Percentiles rank a stretch among this genome's conserved stretches.
Conservation (phyloP, 2,113 vertebrate genomes). For the Nibea coibor region DNA sequence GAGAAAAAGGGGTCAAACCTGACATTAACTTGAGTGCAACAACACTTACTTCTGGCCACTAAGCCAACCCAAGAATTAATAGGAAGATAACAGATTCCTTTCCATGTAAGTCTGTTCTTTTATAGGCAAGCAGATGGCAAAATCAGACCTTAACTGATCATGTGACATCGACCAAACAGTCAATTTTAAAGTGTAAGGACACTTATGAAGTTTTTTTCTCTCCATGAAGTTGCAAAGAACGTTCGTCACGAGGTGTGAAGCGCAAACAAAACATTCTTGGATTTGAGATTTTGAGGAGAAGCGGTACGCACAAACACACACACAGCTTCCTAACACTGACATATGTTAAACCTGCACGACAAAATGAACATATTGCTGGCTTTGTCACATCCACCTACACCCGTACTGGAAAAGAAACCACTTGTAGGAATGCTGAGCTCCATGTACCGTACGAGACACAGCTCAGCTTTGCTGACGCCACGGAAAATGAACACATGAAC, state of each 20-base stretch:
- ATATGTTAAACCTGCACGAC: slow-evolving; percentile 44
- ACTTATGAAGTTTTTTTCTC: slow-evolving; percentile 3
- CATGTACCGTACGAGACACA: no score
- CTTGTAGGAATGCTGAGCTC: slow-evolving; percentile 16
- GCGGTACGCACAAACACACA: background rate
- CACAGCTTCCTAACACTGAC: slow-evolving; percentile 1
- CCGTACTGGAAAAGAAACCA: slow-evolving; percentile 12
- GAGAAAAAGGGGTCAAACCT: background rate
- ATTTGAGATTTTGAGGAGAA: slow-evolving; percentile 5
- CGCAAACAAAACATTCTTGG: slow-evolving; percentile 17
- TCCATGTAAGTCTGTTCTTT: background rate
- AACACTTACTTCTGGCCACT: background rate
- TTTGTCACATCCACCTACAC: slow-evolving; percentile 71
- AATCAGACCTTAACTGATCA: background rate
- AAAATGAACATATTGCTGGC: slow-evolving; percentile 55
- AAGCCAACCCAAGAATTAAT: background rate
- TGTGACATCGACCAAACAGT: slow-evolving; percentile 5
- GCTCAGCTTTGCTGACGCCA: background rate
- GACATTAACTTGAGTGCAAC: no score
- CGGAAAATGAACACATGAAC: background rate
- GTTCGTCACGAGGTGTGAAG: slow-evolving; percentile 18
- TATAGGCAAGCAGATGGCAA: slow-evolving; percentile 6
- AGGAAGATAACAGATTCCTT: background rate
- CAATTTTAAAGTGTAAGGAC: slow-evolving; percentile 1
- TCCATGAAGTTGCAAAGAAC: slow-evolving; percentile 16